These are phyloP conservation scores for Chionomys nivalis DNA, from an alignment of 2,113 vertebrate genomes.

Conservation along the genomic window DNA sequence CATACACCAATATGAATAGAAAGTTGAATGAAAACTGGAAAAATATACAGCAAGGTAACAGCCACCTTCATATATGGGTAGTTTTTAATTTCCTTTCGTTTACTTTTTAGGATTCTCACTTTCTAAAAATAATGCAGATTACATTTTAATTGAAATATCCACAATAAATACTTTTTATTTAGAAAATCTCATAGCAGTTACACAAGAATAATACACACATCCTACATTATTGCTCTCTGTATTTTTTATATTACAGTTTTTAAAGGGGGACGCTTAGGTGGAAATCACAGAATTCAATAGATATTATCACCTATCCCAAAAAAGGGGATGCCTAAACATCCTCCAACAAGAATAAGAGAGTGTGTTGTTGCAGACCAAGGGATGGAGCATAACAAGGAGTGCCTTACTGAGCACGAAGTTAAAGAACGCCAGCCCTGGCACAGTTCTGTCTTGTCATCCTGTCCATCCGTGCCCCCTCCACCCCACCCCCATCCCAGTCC, in stretches of 20 bases:
- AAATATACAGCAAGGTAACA: not conserved
- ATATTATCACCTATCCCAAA: not conserved
- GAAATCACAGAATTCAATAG: not conserved
- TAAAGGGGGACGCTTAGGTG: slow-evolving; percentile 29
- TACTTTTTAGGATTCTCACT: slow-evolving; percentile 27
- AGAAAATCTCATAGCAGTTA: not conserved
- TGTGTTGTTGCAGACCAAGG: not conserved
- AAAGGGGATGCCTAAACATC: not conserved
- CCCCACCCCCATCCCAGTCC: not conserved
- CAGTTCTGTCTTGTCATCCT: not conserved
- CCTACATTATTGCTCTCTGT: slow-evolving; percentile 1
- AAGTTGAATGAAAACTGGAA: slow-evolving; percentile 11
- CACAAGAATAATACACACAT: slow-evolving; percentile 11
- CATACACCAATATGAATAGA: not conserved
- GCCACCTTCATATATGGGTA: not conserved
- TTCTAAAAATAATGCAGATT: slow-evolving; percentile 49
- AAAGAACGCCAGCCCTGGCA: not conserved
- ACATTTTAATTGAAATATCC: not conserved
- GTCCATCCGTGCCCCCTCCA: too few species aligned
- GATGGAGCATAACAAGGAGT: not conserved
- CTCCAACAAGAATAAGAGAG: slow-evolving; percentile 10
- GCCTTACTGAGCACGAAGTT: not conserved
- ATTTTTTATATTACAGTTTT: not conserved
- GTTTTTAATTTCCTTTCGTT: slow-evolving; percentile 46
- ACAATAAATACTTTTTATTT: not conserved